phyloP scores from a whole-genome alignment of 2,888 invertebrate genomes.

The Acleris emargana region DNA sequence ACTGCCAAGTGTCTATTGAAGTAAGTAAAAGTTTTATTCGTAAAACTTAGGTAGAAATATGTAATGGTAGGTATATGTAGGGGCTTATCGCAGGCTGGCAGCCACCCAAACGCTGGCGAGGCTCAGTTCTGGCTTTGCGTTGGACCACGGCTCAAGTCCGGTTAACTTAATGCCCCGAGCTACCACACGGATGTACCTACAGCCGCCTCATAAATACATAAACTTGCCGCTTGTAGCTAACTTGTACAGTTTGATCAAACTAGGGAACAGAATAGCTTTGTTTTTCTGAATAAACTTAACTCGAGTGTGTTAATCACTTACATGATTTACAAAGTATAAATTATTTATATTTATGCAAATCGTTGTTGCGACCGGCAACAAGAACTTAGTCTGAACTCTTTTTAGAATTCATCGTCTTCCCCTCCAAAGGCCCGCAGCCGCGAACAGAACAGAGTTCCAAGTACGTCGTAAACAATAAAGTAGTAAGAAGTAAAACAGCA shows the following conservation, averaged over 20 bases:
- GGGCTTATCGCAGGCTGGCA: constrained; percentile 59
- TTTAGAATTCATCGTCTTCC: constrained; percentile 52
- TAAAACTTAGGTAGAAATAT: constrained; percentile 39
- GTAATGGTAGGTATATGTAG: constrained; percentile 35
- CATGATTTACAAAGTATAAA: constrained; percentile 25
- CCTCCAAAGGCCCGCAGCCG: constrained; percentile 39
- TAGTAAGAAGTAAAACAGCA: constrained; percentile 57
- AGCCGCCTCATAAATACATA: constrained; percentile 33
- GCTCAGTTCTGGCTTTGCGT: constrained; percentile 44
- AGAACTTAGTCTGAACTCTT: constrained; percentile 52
- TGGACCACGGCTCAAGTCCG: constrained; percentile 57
- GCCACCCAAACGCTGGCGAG: constrained; percentile 53
- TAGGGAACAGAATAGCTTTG: constrained; percentile 26
- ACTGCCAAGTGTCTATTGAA: constrained; percentile 33
- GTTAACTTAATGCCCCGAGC: constrained; percentile 55
- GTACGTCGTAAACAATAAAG: constrained; percentile 61
- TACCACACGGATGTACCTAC: constrained; percentile 38
- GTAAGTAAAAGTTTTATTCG: constrained; percentile 35
- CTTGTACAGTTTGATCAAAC: constrained; percentile 27
- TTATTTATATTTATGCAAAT: constrained; percentile 59
- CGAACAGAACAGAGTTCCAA: constrained; percentile 50
- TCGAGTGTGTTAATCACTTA: constrained; percentile 44
- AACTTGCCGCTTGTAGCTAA: constrained; percentile 33
- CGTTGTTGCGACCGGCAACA: constrained; percentile 47
- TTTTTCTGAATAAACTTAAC: constrained; percentile 37